Percentiles rank a stretch among this genome's conserved stretches.
These are phyloP conservation scores for Bombyx huttoni DNA, from an alignment of 2,888 invertebrate species.

Conservation along the genomic window DNA sequence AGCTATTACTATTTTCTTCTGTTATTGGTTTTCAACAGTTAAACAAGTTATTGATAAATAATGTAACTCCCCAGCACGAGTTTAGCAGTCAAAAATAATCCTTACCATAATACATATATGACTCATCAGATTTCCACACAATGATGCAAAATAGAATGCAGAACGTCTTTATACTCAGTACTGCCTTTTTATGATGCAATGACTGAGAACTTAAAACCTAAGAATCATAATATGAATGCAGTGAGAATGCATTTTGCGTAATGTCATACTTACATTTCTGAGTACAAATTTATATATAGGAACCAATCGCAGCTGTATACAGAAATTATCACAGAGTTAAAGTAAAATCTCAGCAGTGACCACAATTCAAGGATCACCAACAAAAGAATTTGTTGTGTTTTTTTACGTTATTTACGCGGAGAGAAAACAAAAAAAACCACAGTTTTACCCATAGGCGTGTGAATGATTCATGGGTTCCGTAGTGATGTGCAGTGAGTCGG, in stretches of 20 bases:
- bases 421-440: constrained; percentile 1
- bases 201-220: not conserved
- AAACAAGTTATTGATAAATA: no score
- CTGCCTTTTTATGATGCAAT: not conserved
- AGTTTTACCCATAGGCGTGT: constrained; percentile 11
- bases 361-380: not conserved
- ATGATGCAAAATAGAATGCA: not conserved
- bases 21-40: no score
- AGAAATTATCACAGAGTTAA: not conserved
- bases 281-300: not conserved
- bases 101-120: not conserved
- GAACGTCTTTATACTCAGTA: not conserved
- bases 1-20: no score
- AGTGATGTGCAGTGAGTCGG: constrained; percentile 24
- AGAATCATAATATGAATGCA: not conserved
- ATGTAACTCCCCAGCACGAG: not conserved
- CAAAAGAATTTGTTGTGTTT: not conserved
- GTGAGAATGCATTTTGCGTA: not conserved
- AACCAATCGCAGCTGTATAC: not conserved
- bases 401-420: not conserved
- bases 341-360: not conserved
- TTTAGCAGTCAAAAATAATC: not conserved
- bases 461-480: constrained; percentile 31
- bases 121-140: not conserved
- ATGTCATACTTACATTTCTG: not conserved